These are phyloP conservation scores for Camponotus fellah DNA, from an alignment of 2,888 invertebrate species.

Conservation along the genomic window DNA sequence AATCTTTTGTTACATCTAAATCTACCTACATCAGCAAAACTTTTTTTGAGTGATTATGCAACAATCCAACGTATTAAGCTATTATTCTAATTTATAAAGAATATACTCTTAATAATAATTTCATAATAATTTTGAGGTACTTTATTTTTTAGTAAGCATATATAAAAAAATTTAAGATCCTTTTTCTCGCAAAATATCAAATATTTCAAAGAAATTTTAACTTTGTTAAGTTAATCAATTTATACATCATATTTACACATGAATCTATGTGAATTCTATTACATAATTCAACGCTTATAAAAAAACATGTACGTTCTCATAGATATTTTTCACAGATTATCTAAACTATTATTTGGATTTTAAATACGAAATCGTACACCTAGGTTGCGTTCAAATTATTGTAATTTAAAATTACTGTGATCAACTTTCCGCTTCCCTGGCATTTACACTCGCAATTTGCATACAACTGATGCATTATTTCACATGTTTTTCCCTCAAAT, in stretches of 20 bases:
- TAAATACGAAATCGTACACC: not conserved
- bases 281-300: not conserved
- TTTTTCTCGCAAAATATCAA: not conserved
- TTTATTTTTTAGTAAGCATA: not conserved
- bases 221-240: no score
- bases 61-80: no score
- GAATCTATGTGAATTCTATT: not conserved
- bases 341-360: not conserved
- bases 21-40: no score
- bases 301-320: not conserved
- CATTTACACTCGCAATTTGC: not conserved
- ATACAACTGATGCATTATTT: not conserved
- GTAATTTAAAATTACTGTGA: no score
- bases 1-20: no score
- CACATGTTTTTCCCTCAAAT: constrained; percentile 5
- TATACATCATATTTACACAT: not conserved
- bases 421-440: not conserved
- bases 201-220: not conserved
- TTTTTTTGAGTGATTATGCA: no score
- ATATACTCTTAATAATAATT: not conserved
- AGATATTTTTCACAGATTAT: not conserved
- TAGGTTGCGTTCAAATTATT: not conserved
- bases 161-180: not conserved
- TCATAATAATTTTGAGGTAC: not conserved
- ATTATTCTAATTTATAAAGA: not conserved